Evolutionary conservation across 2,888 invertebrate genomes (phyloP).

Genomic region (Heliconius erato): DNA sequence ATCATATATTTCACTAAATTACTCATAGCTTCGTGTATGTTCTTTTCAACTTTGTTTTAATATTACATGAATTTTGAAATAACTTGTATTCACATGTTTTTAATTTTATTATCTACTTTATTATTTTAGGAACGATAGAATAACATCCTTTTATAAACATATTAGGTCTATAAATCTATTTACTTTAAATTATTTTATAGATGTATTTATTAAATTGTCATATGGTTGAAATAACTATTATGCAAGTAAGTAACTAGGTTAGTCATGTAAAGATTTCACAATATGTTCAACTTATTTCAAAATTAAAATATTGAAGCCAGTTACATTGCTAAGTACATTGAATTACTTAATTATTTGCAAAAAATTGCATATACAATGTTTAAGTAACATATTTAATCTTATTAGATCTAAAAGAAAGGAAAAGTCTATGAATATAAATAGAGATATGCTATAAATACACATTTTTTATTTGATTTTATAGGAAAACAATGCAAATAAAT

Average conservation of each 20-base stretch:
- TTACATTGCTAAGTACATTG: neutral
- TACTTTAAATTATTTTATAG: neutral
- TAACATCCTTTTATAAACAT: neutral
- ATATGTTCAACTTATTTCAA: conserved; percentile 12
- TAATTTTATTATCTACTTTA: neutral
- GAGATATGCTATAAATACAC: neutral
- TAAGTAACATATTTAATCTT: neutral
- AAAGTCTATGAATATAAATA: neutral
- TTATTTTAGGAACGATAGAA: neutral
- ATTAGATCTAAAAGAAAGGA: neutral
- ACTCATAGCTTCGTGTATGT: conserved; percentile 38
- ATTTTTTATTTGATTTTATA: neutral
- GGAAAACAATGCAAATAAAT: no score
- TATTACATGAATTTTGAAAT: conserved; percentile 4
- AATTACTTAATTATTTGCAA: neutral
- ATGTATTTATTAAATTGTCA: neutral
- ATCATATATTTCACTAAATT: conserved; percentile 44
- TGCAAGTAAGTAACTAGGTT: conserved; percentile 23
- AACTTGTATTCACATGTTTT: conserved; percentile 4
- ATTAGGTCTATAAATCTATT: neutral
- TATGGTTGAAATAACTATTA: neutral
- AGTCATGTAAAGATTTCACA: conserved; percentile 14
- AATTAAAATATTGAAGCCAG: neutral
- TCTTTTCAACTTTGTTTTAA: conserved; percentile 12
- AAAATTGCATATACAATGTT: neutral